Evolutionary conservation across 1,140 invertebrate genomes (phyloP).

Genomic region (Bombus soroeensis): DNA sequence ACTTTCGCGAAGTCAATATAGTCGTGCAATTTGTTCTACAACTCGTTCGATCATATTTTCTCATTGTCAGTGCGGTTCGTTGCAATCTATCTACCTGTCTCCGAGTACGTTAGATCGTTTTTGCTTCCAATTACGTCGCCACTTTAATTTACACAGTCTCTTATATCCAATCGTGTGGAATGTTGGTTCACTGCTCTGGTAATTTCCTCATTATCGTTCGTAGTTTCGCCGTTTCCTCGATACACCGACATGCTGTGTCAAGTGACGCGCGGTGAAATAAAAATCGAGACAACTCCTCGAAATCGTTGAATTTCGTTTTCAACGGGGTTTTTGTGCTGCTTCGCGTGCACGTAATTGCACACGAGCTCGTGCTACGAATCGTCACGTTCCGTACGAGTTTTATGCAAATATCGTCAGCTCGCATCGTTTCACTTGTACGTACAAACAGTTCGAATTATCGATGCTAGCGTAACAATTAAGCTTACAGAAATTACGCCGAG

Average conservation of each 20-base stretch:
- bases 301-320: not conserved
- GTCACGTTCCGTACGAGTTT: not conserved
- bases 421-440: not conserved
- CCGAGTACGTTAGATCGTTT: slow-evolving; percentile 41
- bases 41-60: slow-evolving; percentile 43
- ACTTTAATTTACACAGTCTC: slow-evolving; percentile 30
- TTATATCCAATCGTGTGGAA: slow-evolving; percentile 38
- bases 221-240: slow-evolving; percentile 16
- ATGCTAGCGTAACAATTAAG: not conserved
- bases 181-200: slow-evolving; percentile 19
- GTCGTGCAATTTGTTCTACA: slow-evolving; percentile 37
- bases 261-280: not conserved
- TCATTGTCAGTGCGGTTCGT: slow-evolving; percentile 40
- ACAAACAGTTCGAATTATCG: not conserved
- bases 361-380: not conserved
- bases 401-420: slow-evolving; percentile 4
- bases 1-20: slow-evolving; percentile 26
- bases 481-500: not conserved
- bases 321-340: not conserved
- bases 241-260: not conserved
- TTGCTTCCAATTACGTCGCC: slow-evolving; percentile 50
- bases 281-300: not conserved
- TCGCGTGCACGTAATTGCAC: not conserved
- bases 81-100: slow-evolving; percentile 46
- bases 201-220: slow-evolving; percentile 45